phyloP scores from a whole-genome alignment of 2,797 vertebrate species.

The Chloroceryle inda region DNA sequence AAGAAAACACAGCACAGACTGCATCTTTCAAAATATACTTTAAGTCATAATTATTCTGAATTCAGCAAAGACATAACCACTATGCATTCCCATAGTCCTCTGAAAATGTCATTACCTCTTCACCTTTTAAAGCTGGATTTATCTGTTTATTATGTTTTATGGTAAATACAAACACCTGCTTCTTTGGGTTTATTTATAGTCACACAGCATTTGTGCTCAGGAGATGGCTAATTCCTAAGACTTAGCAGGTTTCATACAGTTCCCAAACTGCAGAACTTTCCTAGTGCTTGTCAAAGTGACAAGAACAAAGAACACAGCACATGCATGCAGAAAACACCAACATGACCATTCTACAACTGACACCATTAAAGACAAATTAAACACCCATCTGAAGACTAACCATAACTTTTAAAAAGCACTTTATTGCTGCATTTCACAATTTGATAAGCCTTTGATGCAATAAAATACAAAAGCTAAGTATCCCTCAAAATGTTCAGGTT shows the following conservation, averaged over 20 bases:
- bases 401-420: neutral
- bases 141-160: neutral
- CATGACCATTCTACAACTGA: neutral
- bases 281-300: neutral
- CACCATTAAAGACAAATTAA: neutral
- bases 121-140: neutral
- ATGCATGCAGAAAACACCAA: neutral
- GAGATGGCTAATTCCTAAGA: neutral
- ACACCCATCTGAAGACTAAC: neutral
- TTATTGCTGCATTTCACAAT: neutral
- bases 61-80: neutral
- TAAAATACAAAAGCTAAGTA: neutral
- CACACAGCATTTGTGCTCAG: neutral
- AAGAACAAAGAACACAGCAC: neutral
- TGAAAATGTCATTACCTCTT: neutral
- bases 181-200: neutral
- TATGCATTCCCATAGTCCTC: neutral
- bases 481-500: neutral
- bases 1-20: neutral
- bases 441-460: neutral
- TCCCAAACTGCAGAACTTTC: neutral
- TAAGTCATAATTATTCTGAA: neutral
- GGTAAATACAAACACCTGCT: neutral
- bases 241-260: neutral
- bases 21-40: neutral